Evolutionary conservation across 2,797 vertebrate genomes (phyloP).

Genomic region (Chrysocyon brachyurus): DNA sequence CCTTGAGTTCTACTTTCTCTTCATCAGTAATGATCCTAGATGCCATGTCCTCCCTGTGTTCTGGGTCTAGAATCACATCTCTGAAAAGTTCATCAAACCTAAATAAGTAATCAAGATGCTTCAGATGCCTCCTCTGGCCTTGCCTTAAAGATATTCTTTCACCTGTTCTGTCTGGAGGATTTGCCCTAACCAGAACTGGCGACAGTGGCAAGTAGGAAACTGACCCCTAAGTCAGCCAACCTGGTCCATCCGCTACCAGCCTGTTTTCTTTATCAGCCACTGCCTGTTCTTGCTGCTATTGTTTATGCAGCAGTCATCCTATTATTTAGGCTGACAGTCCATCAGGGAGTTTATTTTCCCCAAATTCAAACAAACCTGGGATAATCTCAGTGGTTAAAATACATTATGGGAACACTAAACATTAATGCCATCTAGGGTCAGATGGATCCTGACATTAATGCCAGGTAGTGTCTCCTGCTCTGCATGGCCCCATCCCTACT

Average conservation of each 20-base stretch:
- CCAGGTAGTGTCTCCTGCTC: background rate
- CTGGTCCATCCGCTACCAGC: background rate
- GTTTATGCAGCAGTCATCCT: background rate
- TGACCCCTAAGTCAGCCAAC: background rate
- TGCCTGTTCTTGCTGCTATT: background rate
- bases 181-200: background rate
- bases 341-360: background rate
- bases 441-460: background rate
- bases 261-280: background rate
- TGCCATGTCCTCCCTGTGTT: background rate
- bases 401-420: background rate
- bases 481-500: background rate
- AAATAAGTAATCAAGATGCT: background rate
- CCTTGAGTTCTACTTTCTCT: background rate
- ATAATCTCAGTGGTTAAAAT: background rate
- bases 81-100: constrained; percentile 1
- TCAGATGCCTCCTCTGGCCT: background rate
- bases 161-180: background rate
- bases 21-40: background rate
- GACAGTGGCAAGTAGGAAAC: background rate
- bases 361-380: background rate
- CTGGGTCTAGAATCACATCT: background rate
- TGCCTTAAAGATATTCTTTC: background rate
- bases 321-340: background rate
- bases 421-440: background rate